phyloP scores from a whole-genome alignment of 2,113 vertebrate species.

The Dissostichus mawsoni region DNA sequence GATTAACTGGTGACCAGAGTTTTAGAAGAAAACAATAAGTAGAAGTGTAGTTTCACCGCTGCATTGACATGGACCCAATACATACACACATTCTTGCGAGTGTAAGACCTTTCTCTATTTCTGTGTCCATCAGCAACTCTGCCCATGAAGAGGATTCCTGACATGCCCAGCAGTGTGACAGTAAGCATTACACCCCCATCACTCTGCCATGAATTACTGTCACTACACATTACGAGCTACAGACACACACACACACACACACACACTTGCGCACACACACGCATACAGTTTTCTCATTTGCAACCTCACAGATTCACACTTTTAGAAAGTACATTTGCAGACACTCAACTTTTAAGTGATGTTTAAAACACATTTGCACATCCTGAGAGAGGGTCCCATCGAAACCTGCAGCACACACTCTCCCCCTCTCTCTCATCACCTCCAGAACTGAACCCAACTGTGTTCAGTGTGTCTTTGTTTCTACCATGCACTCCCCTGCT shows the following conservation, averaged over 20 bases:
- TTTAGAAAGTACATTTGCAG: conserved; percentile 20
- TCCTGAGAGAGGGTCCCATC: conserved; percentile 13
- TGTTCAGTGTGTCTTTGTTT: conserved; percentile 52
- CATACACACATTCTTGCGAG: not conserved
- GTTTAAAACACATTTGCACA: conserved; percentile 29
- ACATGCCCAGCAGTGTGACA: conserved; percentile 15
- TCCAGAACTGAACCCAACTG: conserved; percentile 38
- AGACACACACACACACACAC: not conserved
- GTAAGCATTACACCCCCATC: conserved; percentile 15
- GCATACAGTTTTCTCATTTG: conserved; percentile 8
- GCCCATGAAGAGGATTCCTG: conserved; percentile 1
- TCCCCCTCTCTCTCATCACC: conserved; percentile 30
- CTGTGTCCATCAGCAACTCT: not conserved
- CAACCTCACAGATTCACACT: not conserved
- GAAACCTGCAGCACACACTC: conserved; percentile 30
- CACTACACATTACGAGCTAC: conserved; percentile 28
- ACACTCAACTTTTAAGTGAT: conserved; percentile 8
- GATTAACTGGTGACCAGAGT: not conserved
- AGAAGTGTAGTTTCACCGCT: not conserved
- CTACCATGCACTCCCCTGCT: conserved; percentile 56
- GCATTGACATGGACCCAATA: too few species aligned
- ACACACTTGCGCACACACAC: not conserved
- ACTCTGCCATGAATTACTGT: conserved; percentile 2
- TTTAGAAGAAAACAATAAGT: not conserved
- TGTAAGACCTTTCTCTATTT: not conserved